Evolutionary conservation across 30 jellyfish, hydroid and myxozoan genomes (phyloP).

Genomic region (Turritopsis dohrnii): DNA sequence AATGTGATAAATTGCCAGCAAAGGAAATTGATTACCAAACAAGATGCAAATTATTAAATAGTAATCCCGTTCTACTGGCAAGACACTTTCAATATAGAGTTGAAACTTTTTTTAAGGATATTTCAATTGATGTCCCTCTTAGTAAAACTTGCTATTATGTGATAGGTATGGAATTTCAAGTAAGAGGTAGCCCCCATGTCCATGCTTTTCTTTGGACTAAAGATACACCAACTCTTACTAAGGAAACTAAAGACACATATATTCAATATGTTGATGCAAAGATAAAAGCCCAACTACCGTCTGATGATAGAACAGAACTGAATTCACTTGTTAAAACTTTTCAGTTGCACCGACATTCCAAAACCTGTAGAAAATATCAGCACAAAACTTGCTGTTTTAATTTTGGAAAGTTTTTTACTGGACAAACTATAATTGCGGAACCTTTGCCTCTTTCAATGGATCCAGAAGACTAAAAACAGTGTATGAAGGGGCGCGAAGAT

Average conservation of each 20-base stretch:
- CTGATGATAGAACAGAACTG: too few relatives aligned
- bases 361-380: slow-evolving; percentile 36
- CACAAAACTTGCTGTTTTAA: slow-evolving; percentile 33
- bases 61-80: slow-evolving; percentile 9
- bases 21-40: neutral
- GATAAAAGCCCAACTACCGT: too few relatives aligned
- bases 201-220: too few relatives aligned
- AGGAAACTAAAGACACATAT: too few relatives aligned
- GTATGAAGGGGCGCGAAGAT: neutral
- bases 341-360: slow-evolving; percentile 62
- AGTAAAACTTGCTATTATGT: neutral
- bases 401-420: slow-evolving; percentile 15
- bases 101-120: neutral
- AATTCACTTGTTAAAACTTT: too few relatives aligned
- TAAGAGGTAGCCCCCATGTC: too few relatives aligned
- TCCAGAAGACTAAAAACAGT: neutral
- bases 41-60: slow-evolving; percentile 10
- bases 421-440: slow-evolving; percentile 9
- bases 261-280: too few relatives aligned
- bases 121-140: slow-evolving; percentile 16
- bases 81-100: too few relatives aligned
- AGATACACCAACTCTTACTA: too few relatives aligned
- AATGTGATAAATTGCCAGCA: neutral
- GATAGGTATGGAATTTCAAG: too few relatives aligned
- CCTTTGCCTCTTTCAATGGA: slow-evolving; percentile 8